These are phyloP conservation scores for Drosophila murphyi DNA, from an alignment of 1,140 invertebrate genomes.

Conservation along the genomic window DNA sequence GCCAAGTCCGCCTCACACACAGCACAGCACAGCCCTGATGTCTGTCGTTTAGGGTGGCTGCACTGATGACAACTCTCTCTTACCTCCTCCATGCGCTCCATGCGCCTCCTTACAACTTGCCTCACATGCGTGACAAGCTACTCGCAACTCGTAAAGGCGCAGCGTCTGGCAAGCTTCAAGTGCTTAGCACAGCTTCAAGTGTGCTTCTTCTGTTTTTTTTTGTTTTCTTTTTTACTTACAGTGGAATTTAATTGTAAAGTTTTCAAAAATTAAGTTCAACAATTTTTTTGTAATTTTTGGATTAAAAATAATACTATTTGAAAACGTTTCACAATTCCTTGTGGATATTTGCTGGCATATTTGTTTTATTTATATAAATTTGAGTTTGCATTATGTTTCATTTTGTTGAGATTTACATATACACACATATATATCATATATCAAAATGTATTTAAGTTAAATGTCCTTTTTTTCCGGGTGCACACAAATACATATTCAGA, in stretches of 20 bases:
- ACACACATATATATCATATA: no score
- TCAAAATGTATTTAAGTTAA: no score
- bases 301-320: no score
- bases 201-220: constrained; percentile 4
- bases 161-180: constrained; percentile 31
- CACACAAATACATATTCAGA: not conserved
- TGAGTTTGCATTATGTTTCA: no score
- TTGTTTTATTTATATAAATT: no score
- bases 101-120: not conserved
- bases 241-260: no score
- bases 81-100: not conserved
- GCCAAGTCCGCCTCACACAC: constrained; percentile 19
- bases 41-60: constrained; percentile 42
- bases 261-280: not conserved
- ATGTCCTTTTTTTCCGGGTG: not conserved
- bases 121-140: constrained; percentile 1
- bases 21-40: not conserved
- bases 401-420: no score
- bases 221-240: not conserved
- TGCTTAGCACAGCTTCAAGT: constrained; percentile 48
- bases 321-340: no score
- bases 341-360: no score
- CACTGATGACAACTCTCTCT: constrained; percentile 19
- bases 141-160: not conserved
- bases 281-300: not conserved